Evolutionary conservation across 2,797 vertebrate genomes (phyloP), one percentile per base, ranked within the genome.

Genomic region (Carapus acus): DNA sequence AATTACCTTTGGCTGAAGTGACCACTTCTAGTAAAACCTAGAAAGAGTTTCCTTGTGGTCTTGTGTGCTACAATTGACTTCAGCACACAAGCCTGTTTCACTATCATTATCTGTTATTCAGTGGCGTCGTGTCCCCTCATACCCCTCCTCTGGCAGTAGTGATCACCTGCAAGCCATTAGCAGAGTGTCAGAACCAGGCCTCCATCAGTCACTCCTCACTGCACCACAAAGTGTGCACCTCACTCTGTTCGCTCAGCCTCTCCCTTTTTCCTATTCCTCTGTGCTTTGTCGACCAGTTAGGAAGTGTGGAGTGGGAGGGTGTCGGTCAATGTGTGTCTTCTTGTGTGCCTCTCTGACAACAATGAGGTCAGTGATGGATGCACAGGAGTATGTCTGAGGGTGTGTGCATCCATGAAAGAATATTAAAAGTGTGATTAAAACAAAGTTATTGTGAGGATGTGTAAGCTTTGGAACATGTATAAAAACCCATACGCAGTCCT

Each of bases 381-480:
- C n/a, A n/a, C n/a, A n/a, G n/a, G n/a, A n/a, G n/a, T n/a, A n/a
- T n/a, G n/a, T n/a, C n/a, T n/a, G n/a, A n/a, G n/a, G n/a, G n/a
- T n/a, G 69, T 65, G 61, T 74, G 66, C n/a, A 65, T n/a, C 13
- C 51, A 68, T 80, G 83, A 75, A 79, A 84, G 75, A 67, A 80
- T 83, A 83, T 85, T 83, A 83, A 85, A 83, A 81, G 73, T 77
- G 74, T 83, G 79, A 85, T 83, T 81, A 56, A 78, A 81, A 83
- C 53, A 45, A 77, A 69, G 74, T 76, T 13, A 74, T 74, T 78
- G 72, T 73, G 73, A 67, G 64, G 68, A 75, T 54, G 59, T 27
- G 1, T 55, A 16, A 18, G 15, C 8, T 33, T 4, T 27, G 24
- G 5, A 27, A 27, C 24, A 27, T 16, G 8, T 20, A 31, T 12